Percentiles rank a stretch among this genome's conserved stretches.
Evolutionary conservation across 2,797 vertebrate genomes (phyloP).

Genomic region (Paratrypauchen microcephalus): DNA sequence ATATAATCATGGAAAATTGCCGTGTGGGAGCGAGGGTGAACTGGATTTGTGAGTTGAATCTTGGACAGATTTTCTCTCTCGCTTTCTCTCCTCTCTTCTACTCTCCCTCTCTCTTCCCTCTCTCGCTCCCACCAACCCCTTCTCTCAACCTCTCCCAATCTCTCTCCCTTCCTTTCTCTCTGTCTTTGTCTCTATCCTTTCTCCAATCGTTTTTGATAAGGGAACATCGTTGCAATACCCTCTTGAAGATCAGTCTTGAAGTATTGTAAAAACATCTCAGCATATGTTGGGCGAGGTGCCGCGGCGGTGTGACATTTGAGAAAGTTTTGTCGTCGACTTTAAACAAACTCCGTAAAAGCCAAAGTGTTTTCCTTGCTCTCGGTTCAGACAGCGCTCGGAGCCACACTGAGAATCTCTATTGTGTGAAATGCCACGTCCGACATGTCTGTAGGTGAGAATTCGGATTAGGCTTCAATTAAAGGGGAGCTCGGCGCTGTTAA

Average conservation of each 20-base stretch:
- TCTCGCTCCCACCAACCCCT: too few species aligned
- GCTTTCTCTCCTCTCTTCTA: too few species aligned
- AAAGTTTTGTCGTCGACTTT: conserved; percentile 8
- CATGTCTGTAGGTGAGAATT: conserved; percentile 5
- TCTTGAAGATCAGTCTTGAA: not conserved
- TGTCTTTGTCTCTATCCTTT: not conserved
- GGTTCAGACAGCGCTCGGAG: conserved; percentile 7
- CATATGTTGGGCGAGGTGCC: not conserved
- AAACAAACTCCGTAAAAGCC: not conserved
- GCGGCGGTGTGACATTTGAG: not conserved
- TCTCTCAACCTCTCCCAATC: too few species aligned
- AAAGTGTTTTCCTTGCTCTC: not conserved
- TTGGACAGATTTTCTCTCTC: too few species aligned
- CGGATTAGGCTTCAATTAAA: conserved; percentile 9
- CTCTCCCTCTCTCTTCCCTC: not conserved
- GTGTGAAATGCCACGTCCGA: conserved; percentile 4
- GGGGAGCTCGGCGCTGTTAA: conserved; percentile 1
- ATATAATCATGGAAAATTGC: too few species aligned
- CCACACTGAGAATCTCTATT: conserved; percentile 8
- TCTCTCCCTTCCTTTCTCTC: too few species aligned
- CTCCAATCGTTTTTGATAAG: not conserved
- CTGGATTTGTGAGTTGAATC: too few species aligned
- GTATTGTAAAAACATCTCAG: not conserved
- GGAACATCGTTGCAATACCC: too few species aligned
- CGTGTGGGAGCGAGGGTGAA: too few species aligned